Base-by-base conservation (phyloP, 2,888 invertebrate genomes). In the Eristalis arbustorum region DNA sequence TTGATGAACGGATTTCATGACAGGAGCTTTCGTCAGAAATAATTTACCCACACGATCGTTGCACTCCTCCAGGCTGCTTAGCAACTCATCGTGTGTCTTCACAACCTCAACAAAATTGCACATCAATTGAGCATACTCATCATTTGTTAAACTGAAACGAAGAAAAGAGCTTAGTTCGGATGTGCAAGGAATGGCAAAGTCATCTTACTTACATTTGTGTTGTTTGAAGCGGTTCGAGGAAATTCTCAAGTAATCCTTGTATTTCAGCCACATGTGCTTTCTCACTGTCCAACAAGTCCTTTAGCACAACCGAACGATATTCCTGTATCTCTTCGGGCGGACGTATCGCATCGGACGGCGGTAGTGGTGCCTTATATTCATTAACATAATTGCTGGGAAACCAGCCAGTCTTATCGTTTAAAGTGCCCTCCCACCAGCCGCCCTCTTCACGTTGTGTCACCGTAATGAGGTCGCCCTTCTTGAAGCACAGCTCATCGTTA, bases 341-440 rank as follows among this genome's bases (percentile, higher is more conserved):
- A 89, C 95, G 92, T 88, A 95, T 94, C 57, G 95, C 94, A 74
- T 95, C 95, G 90, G 96, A 94, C 40, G 95, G 93, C 8, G 95
- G 92, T 79, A 93, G 88, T 71, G 91, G 90, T 73, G 91, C 92
- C 88, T 96, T 97, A 91, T 95, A 96, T 93, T 98, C 98, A 91
- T 96, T 96, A 84, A 98, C 98, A 94, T 98, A 99, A 93, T 99
- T 99, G 91, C 98, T 97, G 87, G 99, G 99, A 94, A 99, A 99
- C 99, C 99, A 99, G 90, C 98, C 99, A 88, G 99, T 99, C 92
- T 97, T 97, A 89, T 97, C 98, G 84, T 96, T 96, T 67, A 99
- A 94, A 10, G 99, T 99, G 14, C 99, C 99, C 94, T 99, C 99
- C 99, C 99, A 99, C 99, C 99, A 99, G 61, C 99, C 99, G 74